Base-by-base conservation (phyloP, 2,888 invertebrate species). In the Polyommatus iphigenia region DNA sequence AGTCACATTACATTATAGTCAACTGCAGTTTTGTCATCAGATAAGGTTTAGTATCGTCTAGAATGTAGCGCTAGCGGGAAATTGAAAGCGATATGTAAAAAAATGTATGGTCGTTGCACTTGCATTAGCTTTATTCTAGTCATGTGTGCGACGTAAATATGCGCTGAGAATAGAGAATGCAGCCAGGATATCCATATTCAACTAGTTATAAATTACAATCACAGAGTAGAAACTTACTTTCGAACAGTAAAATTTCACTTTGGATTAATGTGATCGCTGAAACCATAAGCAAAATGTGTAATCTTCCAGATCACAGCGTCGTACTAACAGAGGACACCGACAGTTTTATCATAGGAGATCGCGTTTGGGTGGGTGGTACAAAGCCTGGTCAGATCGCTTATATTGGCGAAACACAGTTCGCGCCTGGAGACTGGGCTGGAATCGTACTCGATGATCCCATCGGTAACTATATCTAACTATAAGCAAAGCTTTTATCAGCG, bases 401-500 rank as follows among this genome's bases (percentile, higher is more conserved):
- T 90, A 97, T 99, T 78, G 98, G 99, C 50, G 98, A 98, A 87
- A 98, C 99, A 77, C 98, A 99, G 89, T 99, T 99, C 93, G 99
- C 99, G 20, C 98, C 98, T 29, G 99, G 99, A 80, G 98, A 99
- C 82, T 99, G 99, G 99, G 99, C 99, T 76, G 99, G 99, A 76
- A 96, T 99, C 80, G 99, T 98, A 80, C 96, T 99, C 83, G 99
- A 99, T 90, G 98, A 99, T 83, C 96, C 98, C 67, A 97, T 98
- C 85, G 99, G 99, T 97, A 95, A 93, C 94, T 82, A 79, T 77
- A 36, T 41, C n/a, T 54, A 59, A 15, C 29, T 71, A 24, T 6
- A 15, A 67, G 15, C 29, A 1, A 62, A 4, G 62, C 0, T 73
- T 46, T 36, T 46, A 32, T 75, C 20, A 67, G 54, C 29, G 24